Percentiles rank a stretch among this genome's conserved stretches.
phyloP scores from a whole-genome alignment of 2,113 vertebrate genomes.

The Rallus limicola region DNA sequence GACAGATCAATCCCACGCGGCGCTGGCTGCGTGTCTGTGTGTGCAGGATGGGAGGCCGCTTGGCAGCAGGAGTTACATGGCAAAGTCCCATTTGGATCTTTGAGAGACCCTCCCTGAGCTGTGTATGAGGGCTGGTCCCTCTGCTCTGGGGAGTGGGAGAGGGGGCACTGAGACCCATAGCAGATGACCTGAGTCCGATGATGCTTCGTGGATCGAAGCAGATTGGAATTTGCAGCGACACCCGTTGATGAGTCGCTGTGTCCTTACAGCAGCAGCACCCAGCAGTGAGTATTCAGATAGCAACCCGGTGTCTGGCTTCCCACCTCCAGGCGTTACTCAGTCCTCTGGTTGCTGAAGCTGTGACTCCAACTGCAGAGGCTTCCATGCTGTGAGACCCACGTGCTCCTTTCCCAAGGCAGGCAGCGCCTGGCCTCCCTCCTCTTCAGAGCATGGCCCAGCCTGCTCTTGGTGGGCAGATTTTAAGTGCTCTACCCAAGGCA shows the following conservation, averaged over 20 bases:
- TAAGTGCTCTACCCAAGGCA: too few relatives aligned
- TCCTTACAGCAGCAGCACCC: neutral
- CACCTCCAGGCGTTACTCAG: neutral
- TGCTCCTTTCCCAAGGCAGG: neutral
- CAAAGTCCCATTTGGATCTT: too few relatives aligned
- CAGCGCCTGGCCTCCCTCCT: accelerated
- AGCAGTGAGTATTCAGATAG: too few relatives aligned
- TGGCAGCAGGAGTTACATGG: neutral
- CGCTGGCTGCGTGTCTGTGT: neutral
- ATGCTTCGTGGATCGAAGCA: accelerated
- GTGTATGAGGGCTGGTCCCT: neutral
- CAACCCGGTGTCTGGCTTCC: neutral
- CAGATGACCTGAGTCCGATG: too few relatives aligned
- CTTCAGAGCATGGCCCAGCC: neutral
- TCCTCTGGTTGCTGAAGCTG: neutral
- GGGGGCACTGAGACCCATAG: neutral
- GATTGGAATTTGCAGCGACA: too few relatives aligned
- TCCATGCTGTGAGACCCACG: accelerated
- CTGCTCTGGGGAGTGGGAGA: neutral
- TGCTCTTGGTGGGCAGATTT: too few relatives aligned
- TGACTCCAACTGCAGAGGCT: neutral
- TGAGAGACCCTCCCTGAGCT: neutral
- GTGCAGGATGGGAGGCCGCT: neutral
- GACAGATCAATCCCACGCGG: neutral
- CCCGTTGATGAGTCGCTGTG: neutral